Base-by-base conservation (phyloP, 2,888 invertebrate species). In the Acleris literana region DNA sequence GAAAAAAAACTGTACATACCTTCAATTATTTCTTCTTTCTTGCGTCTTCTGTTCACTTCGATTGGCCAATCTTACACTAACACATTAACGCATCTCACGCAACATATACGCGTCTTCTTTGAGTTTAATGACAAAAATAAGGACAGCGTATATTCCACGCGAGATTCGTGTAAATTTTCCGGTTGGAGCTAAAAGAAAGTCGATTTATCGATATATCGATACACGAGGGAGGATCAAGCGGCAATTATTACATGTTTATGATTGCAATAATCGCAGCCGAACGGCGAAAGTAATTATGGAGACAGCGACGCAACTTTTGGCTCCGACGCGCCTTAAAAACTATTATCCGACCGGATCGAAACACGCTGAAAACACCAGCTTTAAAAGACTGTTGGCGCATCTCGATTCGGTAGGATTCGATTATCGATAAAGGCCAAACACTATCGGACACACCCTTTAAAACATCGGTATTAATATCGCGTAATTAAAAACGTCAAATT, bases 381-480 rank as follows among this genome's bases (percentile, higher is more conserved):
- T 62, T 63, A 69, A 72, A 44, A 64, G 67, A 72, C 67, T 72
- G 70, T 48, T 11, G 46, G 49, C 48, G 67, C 79, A 75, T 76
- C 75, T 81, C 79, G 71, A 83, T 79, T 76, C 76, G 69, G 79
- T 72, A 76, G 80, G 78, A 64, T 78, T 75, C 73, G 76, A 71
- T 69, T 72, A 75, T 83, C 82, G 80, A 83, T 85, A 82, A 81
- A 75, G 83, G 78, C 85, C 86, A 87, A 86, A 87, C 90, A 88
- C 90, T 85, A 87, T 89, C 91, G 87, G 90, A 87, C 86, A 87
- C 86, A 83, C 86, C 87, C 83, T 75, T 82, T 74, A 71, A 74
- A 82, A 80, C 78, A 74, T 77, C 82, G 78, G 79, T 83, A 83
- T 84, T 81, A 80, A 83, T 81, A 78, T 76, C 73, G 73, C 51